Evolutionary conservation across 2,888 invertebrate species (phyloP), one percentile per base, ranked within the genome.

Genomic region (Chelonus formosanus): DNA sequence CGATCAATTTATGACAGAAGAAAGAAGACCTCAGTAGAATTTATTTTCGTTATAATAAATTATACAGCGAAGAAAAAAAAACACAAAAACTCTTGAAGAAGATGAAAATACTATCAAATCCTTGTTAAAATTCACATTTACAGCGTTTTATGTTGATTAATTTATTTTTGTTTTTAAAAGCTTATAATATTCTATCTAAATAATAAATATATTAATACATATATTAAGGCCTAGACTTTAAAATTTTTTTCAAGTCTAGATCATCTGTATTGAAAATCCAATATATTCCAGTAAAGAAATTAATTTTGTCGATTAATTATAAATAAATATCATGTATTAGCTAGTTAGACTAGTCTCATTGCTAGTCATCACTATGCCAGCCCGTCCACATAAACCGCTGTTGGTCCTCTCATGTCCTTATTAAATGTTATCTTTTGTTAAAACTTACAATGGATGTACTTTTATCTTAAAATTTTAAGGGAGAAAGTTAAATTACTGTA

Each of bases 1-100:
- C 73, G 87, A 87, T 75, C 85, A 87, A 73, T 88, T 88, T 74
- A 86, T 88, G 86, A 75, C 84, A 31, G 86, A 87, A 71, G 88
- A 88, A 73, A 83, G 86, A 75, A 86, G 85, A 76, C 83, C 83
- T 64, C 85, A 85, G 73, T 83, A 75, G 78, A 76, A 50, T 53
- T 47, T 45, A 63, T 62, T 63, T 57, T 31, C 52, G 61, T 64
- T 59, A 62, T 20, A n/a, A 48, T 52, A 64, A 63, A 67, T 32
- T 60, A 52, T 31, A 31, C 57, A 64, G 4, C 50, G 60, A 48
- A 60, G 31, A 47, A 62, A 65, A 36, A 45, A 67, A 40, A 48
- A 47, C 10, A 31, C 32, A 47, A 54, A n/a, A 60, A 60, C 63
- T 57, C 44, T 50, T n/a, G 57, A 59, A 69, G 54, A 56, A 61